Evolutionary conservation across 1,140 invertebrate genomes (phyloP).

Genomic region (Hypsibius dujardini): DNA sequence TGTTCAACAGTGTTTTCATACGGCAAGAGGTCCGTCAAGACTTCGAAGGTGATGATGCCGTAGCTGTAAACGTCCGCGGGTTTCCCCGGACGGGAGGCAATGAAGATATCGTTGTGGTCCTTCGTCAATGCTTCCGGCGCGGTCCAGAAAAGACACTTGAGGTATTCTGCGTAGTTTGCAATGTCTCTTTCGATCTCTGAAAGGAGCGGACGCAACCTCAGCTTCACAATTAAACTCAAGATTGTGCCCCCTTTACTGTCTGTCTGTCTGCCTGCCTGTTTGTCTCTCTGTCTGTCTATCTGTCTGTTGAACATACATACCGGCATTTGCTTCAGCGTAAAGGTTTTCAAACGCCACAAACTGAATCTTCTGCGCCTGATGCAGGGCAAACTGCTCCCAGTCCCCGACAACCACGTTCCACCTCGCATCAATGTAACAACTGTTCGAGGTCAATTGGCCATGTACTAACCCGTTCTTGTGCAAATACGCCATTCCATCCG

Average conservation of each 20-base stretch:
- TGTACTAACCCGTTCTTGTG: not conserved
- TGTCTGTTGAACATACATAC: too few relatives aligned
- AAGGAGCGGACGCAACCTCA: too few relatives aligned
- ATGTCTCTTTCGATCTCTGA: too few relatives aligned
- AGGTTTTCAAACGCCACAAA: not conserved
- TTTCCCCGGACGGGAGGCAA: not conserved
- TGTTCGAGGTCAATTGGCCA: not conserved
- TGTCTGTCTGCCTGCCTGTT: too few relatives aligned
- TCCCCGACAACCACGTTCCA: not conserved
- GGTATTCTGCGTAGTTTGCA: too few relatives aligned
- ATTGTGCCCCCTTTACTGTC: too few relatives aligned
- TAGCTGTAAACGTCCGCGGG: slow-evolving; percentile 5
- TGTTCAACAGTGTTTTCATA: too few relatives aligned
- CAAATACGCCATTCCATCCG: not conserved
- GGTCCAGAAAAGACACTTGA: not conserved
- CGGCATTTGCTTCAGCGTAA: too few relatives aligned
- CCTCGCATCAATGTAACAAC: not conserved
- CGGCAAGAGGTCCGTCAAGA: too few relatives aligned
- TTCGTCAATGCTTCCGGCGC: not conserved
- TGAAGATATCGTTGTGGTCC: not conserved
- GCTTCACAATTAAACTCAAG: too few relatives aligned
- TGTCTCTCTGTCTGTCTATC: not conserved
- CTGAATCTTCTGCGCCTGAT: not conserved
- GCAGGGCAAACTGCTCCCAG: not conserved
- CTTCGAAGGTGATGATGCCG: not conserved